Conservation (phyloP, 2,797 vertebrate genomes). For the Danio tinwini region DNA sequence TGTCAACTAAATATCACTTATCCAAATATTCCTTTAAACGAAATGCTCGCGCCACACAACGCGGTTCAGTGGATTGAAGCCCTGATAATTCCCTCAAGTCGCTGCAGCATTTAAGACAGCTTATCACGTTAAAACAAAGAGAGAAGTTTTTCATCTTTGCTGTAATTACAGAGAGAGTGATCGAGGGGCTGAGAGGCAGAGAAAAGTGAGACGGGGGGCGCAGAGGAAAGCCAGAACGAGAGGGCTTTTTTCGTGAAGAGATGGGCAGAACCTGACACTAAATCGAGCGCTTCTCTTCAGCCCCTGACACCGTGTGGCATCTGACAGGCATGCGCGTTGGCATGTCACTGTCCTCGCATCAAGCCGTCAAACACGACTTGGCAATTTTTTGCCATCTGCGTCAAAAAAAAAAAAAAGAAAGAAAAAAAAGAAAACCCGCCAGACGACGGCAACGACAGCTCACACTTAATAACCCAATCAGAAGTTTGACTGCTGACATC, state of each 20-base stretch:
- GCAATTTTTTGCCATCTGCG: conserved; percentile 76
- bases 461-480: conserved; percentile 86
- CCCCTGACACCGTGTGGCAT: conserved; percentile 61
- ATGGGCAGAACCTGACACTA: conserved; percentile 66
- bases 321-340: conserved; percentile 80
- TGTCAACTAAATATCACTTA: conserved; percentile 62
- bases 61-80: conserved; percentile 52
- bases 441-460: conserved; percentile 73
- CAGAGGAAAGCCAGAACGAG: conserved; percentile 65
- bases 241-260: conserved; percentile 50
- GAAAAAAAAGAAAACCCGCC: conserved; percentile 63
- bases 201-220: conserved; percentile 43
- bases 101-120: conserved; percentile 63
- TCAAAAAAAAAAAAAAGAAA: conserved; percentile 70
- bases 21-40: conserved; percentile 59
- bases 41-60: conserved; percentile 49
- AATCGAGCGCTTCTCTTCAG: conserved; percentile 62
- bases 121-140: conserved; percentile 69
- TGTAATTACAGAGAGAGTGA: conserved; percentile 73
- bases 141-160: conserved; percentile 64
- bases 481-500: conserved; percentile 85
- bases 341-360: conserved; percentile 79
- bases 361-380: conserved; percentile 74
- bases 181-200: conserved; percentile 58
- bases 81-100: conserved; percentile 65